Evolutionary conservation across 2,888 invertebrate genomes (phyloP).

Genomic region (Apantesis nais): DNA sequence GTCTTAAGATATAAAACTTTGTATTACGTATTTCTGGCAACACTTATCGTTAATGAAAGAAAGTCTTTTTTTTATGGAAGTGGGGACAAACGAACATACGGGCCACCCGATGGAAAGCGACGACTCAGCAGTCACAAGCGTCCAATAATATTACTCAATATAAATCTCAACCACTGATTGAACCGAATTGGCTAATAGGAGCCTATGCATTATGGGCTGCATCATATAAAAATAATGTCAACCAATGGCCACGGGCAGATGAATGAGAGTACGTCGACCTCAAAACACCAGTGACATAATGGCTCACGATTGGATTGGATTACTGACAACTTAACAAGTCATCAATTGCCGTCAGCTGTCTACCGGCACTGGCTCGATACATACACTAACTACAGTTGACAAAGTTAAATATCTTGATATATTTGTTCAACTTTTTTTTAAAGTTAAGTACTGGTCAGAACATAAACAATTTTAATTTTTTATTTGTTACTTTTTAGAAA

Average conservation of each 20-base stretch:
- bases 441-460: slow-evolving; percentile 15
- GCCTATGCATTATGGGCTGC: slow-evolving; percentile 47
- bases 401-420: slow-evolving; percentile 33
- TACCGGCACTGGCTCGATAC: slow-evolving; percentile 35
- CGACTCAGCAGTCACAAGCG: too few relatives aligned
- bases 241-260: slow-evolving; percentile 47
- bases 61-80: too few relatives aligned
- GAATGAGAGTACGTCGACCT: slow-evolving; percentile 65
- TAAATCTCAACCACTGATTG: slow-evolving; percentile 48
- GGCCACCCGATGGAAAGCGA: too few relatives aligned
- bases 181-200: slow-evolving; percentile 58
- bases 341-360: slow-evolving; percentile 58
- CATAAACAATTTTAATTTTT: too few relatives aligned
- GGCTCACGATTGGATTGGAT: slow-evolving; percentile 64
- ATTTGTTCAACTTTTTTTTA: slow-evolving; percentile 31
- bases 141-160: slow-evolving; percentile 30
- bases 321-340: slow-evolving; percentile 66
- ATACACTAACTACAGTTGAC: slow-evolving; percentile 44
- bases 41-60: background rate
- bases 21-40: background rate
- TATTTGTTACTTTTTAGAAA: background rate
- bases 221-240: slow-evolving; percentile 51
- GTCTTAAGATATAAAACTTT: background rate
- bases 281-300: slow-evolving; percentile 63
- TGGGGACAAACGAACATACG: too few relatives aligned